Base-by-base conservation (phyloP, 2,797 vertebrate species). In the Epinephelus coioides region DNA sequence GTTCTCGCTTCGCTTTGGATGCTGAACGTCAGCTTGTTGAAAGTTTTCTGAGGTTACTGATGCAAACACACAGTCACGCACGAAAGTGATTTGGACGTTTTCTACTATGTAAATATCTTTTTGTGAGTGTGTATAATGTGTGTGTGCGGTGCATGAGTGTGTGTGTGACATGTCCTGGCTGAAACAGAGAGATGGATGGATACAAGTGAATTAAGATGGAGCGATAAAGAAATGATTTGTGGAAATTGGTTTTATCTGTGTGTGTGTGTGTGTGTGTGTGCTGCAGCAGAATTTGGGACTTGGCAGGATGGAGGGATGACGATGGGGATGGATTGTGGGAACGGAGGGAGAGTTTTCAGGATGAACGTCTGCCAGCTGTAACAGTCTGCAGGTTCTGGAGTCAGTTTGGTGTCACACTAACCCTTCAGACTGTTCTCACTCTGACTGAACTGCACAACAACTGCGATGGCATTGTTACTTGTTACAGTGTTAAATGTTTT, bases 321-420 rank as follows among this genome's bases (percentile, higher is more conserved):
- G n/a, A 64, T 21, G 65, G 27, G 27, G 60, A 74, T 61, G 47
- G 15, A 71, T 75, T 66, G 76, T 75, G 81, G 61, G 76, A 79
- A 66, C 51, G 0, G 6, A 44, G 55, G 55, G 15, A 63, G 56
- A 66, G 54, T 50, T 51, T 66, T 70, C 12, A 55, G 55, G 44
- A 4, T 27, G 73, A 27, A 17, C 2, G 18, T 25, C 38, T 54
- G 59, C 65, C 81, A 74, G 66, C 69, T 60, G 46, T 59, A 49
- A 47, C 54, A 78, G 55, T 54, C 43, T 50, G 72, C 46, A 59
- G 61, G 46, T 78, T 21, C 19, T 67, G 49, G 34, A 71, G 21
- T 34, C 38, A 8, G 53, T 59, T 49, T 13, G 3, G 19, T 19
- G 60, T 62, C 19, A 34, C 34, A 34, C 34, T 34, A 34, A 34